Evolutionary conservation across 2,797 vertebrate species (phyloP).

Genomic region (Merluccius polli): DNA sequence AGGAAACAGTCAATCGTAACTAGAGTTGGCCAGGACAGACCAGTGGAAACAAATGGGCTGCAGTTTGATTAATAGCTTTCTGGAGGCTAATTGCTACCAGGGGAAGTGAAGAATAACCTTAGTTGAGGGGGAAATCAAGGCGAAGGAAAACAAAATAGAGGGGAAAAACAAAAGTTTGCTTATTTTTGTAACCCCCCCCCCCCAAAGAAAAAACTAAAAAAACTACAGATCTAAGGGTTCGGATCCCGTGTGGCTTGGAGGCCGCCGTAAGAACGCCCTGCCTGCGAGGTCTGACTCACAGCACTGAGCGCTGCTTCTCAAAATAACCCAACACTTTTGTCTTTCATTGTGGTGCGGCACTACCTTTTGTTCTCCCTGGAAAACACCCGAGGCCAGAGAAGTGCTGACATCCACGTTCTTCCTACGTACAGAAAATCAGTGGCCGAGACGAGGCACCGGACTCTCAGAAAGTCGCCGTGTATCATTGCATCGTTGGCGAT

Average conservation of each 20-base stretch:
- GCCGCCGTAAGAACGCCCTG: too few species aligned
- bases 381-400: neutral
- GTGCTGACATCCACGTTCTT: neutral
- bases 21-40: conserved; percentile 56
- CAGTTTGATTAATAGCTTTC: conserved; percentile 69
- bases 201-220: conserved; percentile 7
- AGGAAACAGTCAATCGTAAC: conserved; percentile 71
- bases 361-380: neutral
- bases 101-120: conserved; percentile 62
- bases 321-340: conserved; percentile 25
- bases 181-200: conserved; percentile 41
- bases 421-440: neutral
- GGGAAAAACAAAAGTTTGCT: conserved; percentile 48
- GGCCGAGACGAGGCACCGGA: neutral
- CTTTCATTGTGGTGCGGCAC: neutral
- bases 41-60: conserved; percentile 53
- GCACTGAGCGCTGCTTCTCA: conserved; percentile 33
- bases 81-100: conserved; percentile 69
- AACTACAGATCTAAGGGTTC: conserved; percentile 51
- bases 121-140: conserved; percentile 26
- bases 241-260: conserved; percentile 19
- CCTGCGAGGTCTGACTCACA: too few species aligned
- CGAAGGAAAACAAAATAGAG: neutral
- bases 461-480: conserved; percentile 27
- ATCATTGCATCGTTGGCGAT: conserved; percentile 31